Conservation (phyloP, 2,888 invertebrate genomes). For the Ophion ventricosus region DNA sequence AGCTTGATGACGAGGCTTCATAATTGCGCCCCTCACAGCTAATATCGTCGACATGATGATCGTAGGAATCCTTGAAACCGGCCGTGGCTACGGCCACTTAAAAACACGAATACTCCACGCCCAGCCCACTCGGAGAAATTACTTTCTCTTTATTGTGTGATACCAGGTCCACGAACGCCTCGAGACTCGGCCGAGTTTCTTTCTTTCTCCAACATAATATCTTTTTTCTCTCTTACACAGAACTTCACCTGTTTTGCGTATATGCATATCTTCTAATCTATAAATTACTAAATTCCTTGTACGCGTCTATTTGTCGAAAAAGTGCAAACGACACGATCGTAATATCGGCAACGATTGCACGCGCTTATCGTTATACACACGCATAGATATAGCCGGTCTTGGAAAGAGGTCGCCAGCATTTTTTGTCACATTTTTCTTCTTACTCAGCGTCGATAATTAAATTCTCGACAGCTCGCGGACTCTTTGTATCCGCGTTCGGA, state of each 20-base stretch:
- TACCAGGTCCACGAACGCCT: slow-evolving; percentile 43
- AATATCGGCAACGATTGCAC: neutral
- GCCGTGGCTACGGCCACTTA: slow-evolving; percentile 42
- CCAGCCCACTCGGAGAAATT: slow-evolving; percentile 56
- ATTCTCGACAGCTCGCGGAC: slow-evolving; percentile 10
- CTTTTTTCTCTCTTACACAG: neutral
- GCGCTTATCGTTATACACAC: neutral
- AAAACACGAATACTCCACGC: slow-evolving; percentile 56
- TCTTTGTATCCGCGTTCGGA: slow-evolving; percentile 13
- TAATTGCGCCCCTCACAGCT: slow-evolving; percentile 33
- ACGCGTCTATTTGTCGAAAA: slow-evolving; percentile 45
- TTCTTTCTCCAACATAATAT: slow-evolving; percentile 38
- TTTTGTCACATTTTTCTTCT: slow-evolving; percentile 39
- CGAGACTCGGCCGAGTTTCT: slow-evolving; percentile 57
- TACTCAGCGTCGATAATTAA: slow-evolving; percentile 42
- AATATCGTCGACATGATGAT: slow-evolving; percentile 47
- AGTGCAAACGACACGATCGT: slow-evolving; percentile 14
- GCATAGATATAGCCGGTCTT: neutral
- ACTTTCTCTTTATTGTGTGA: slow-evolving; percentile 63
- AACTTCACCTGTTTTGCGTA: slow-evolving; percentile 20
- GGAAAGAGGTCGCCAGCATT: slow-evolving; percentile 55
- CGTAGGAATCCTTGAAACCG: slow-evolving; percentile 49
- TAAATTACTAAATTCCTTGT: slow-evolving; percentile 37
- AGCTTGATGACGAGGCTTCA: slow-evolving; percentile 47
- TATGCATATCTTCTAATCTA: neutral